Evolutionary conservation across 2,888 invertebrate genomes (phyloP).

Genomic region (Tachina lurida): DNA sequence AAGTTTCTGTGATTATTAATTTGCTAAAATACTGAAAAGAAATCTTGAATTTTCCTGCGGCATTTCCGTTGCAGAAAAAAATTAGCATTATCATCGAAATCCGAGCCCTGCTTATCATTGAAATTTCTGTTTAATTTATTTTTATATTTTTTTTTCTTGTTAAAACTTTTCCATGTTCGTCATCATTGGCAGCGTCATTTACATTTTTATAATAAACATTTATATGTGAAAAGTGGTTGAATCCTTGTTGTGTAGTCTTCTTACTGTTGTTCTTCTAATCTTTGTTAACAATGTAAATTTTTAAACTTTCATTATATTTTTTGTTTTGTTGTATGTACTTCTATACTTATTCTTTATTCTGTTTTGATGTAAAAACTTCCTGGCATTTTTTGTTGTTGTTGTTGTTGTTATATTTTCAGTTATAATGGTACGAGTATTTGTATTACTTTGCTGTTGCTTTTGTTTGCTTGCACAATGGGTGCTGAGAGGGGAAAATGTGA

Average conservation of each 20-base stretch:
- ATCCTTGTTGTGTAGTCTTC: slow-evolving; percentile 39
- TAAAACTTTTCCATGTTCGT: slow-evolving; percentile 40
- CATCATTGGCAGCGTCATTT: slow-evolving; percentile 44
- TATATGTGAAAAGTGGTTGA: slow-evolving; percentile 42
- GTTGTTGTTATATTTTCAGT: slow-evolving; percentile 26
- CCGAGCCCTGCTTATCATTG: background rate
- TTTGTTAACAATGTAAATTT: slow-evolving; percentile 44
- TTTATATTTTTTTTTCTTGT: slow-evolving; percentile 2
- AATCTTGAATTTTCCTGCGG: too few relatives aligned
- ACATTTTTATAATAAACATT: slow-evolving; percentile 42
- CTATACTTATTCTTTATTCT: slow-evolving; percentile 16
- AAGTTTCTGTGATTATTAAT: too few relatives aligned
- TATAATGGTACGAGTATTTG: slow-evolving; percentile 14
- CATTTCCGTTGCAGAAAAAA: too few relatives aligned
- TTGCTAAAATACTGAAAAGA: too few relatives aligned
- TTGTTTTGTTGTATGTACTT: slow-evolving; percentile 29
- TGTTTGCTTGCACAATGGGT: slow-evolving; percentile 38
- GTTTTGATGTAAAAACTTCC: slow-evolving; percentile 37
- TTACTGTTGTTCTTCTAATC: slow-evolving; percentile 50
- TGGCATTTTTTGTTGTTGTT: background rate
- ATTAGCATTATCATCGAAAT: too few relatives aligned
- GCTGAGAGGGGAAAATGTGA: background rate
- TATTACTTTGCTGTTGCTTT: slow-evolving; percentile 15
- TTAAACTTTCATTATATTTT: slow-evolving; percentile 42
- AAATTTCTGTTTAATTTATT: background rate